Conservation (phyloP, 2,797 vertebrate genomes). For the Tokudaia muenninki region DNA sequence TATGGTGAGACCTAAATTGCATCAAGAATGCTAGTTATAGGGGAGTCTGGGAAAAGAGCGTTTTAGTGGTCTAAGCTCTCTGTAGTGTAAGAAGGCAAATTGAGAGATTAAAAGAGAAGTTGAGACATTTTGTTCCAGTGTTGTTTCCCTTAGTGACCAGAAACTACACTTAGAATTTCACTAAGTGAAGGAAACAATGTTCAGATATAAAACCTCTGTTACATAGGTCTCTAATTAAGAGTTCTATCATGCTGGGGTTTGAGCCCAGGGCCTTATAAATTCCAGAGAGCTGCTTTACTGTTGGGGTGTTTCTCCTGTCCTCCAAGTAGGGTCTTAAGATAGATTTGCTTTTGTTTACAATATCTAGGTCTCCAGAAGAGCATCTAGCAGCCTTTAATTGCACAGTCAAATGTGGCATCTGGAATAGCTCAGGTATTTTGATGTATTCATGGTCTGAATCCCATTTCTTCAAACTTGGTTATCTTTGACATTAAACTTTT, state of each 20-base stretch:
- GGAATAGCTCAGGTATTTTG: neutral
- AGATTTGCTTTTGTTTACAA: neutral
- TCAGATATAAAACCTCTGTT: neutral
- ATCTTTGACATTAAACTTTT: slow-evolving; percentile 53
- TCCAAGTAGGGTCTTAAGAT: neutral
- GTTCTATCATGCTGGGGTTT: neutral
- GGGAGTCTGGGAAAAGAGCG: slow-evolving; percentile 9
- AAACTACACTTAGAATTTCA: slow-evolving; percentile 44
- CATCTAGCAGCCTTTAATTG: neutral
- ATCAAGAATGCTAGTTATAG: neutral
- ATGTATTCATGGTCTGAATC: slow-evolving; percentile 11
- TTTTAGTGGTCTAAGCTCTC: neutral
- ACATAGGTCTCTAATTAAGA: neutral
- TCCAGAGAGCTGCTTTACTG: neutral
- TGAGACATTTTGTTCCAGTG: neutral
- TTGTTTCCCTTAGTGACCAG: neutral
- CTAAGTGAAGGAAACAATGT: neutral
- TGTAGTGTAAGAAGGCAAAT: neutral
- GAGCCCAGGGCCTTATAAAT: neutral
- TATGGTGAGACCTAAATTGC: neutral
- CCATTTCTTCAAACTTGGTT: slow-evolving; percentile 6
- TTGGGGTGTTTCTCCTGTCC: neutral
- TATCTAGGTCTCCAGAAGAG: neutral
- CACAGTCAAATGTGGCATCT: neutral
- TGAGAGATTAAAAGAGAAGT: neutral